A percentile compares a stretch with the other conserved stretches of the same genome.
Conservation (phyloP, 2,113 vertebrate genomes). For the Oreochromis spilurus region DNA sequence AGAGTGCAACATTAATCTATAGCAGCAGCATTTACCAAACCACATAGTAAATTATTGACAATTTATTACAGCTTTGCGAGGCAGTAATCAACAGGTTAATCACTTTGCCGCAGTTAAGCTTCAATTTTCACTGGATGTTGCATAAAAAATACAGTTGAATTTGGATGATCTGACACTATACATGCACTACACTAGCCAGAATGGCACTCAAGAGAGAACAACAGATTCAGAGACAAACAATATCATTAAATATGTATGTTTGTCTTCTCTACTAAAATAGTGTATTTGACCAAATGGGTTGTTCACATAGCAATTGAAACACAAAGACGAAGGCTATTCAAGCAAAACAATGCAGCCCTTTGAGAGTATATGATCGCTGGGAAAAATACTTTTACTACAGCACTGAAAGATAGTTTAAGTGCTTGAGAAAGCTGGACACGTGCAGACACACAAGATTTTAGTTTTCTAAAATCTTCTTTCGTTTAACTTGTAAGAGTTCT, state of each 20-base stretch:
- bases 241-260: conserved; percentile 75
- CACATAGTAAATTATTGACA: conserved; percentile 37
- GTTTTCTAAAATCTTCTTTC: not conserved
- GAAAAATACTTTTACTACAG: not conserved
- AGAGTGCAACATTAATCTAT: conserved; percentile 19
- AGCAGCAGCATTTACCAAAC: not conserved
- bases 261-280: conserved; percentile 62
- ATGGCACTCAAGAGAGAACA: conserved; percentile 11
- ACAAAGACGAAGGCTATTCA: conserved; percentile 35
- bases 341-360: conserved; percentile 50
- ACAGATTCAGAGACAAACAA: conserved; percentile 55
- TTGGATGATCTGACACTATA: conserved; percentile 25
- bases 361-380: conserved; percentile 50
- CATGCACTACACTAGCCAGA: not conserved
- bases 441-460: not conserved
- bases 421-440: not conserved
- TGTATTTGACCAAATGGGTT: conserved; percentile 70
- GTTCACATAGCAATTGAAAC: conserved; percentile 57
- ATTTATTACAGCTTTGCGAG: conserved; percentile 3
- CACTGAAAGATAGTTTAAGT: not conserved
- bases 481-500: not conserved
- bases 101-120: not conserved
- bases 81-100: conserved; percentile 38
- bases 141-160: conserved; percentile 28
- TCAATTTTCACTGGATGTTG: conserved; percentile 17